Conservation (phyloP, 1,140 invertebrate genomes). For the Procambarus clarkii region DNA sequence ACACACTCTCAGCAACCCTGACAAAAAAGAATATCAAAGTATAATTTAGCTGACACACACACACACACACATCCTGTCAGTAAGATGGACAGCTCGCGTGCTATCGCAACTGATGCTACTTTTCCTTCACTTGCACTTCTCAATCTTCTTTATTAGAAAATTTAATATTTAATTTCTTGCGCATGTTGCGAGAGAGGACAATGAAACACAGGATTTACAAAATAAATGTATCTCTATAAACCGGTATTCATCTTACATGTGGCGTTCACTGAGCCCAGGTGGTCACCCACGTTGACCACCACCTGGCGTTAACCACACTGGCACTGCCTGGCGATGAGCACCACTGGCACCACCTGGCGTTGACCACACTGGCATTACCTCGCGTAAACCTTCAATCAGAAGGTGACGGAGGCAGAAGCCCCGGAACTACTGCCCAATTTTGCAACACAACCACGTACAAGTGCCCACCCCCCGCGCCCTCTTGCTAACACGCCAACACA, state of each 20-base stretch:
- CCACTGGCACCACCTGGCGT: background rate
- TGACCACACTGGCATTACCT: background rate
- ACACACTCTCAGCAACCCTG: no score
- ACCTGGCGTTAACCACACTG: background rate
- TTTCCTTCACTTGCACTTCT: no score
- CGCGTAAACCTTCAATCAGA: background rate
- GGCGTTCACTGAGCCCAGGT: no score
- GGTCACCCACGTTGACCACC: no score
- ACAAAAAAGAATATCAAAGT: no score
- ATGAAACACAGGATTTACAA: background rate
- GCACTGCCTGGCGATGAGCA: background rate
- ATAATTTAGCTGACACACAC: no score
- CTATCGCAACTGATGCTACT: no score
- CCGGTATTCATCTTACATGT: constrained; percentile 1
- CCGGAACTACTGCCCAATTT: background rate
- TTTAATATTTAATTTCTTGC: no score
- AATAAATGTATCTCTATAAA: constrained; percentile 5
- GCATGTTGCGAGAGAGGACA: no score
- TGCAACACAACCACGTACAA: constrained; percentile 3
- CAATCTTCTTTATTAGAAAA: no score
- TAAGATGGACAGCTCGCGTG: no score
- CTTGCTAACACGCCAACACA: background rate
- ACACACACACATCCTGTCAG: no score
- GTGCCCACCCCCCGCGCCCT: background rate
- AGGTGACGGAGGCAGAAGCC: background rate